Conservation (phyloP, 1,140 invertebrate species). For the Hermatobates lingyangjiaoensis region DNA sequence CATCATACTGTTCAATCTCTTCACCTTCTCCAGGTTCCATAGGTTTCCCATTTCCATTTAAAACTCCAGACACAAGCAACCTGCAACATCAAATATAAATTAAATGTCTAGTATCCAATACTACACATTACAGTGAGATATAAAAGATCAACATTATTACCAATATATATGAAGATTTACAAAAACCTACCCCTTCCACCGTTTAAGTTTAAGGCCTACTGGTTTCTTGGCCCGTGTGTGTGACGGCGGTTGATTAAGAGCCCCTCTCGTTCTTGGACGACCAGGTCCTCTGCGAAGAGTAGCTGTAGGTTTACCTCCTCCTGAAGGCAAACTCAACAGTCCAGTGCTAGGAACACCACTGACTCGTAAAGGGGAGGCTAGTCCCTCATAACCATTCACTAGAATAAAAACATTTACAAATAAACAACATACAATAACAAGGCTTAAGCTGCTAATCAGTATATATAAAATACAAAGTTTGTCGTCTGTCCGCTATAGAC, state of each 20-base stretch:
- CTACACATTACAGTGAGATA: background rate
- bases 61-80: conserved; percentile 16
- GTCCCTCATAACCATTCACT: conserved; percentile 15
- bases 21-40: conserved; percentile 5
- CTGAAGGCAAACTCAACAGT: background rate
- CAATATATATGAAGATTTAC: conserved; percentile 12
- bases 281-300: conserved; percentile 22
- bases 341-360: conserved; percentile 1
- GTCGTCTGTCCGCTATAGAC: background rate
- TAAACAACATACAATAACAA: background rate
- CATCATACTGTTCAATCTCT: background rate
- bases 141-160: background rate
- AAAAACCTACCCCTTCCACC: conserved; percentile 19
- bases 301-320: conserved; percentile 20
- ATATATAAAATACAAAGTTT: conserved; percentile 1
- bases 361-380: conserved; percentile 16
- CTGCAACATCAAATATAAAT: conserved; percentile 6
- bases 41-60: conserved; percentile 15
- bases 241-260: conserved; percentile 10
- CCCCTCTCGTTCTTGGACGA: conserved; percentile 22
- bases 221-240: conserved; percentile 15
- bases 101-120: conserved; percentile 6
- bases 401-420: background rate
- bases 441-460: background rate
- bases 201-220: conserved; percentile 19